Evolutionary conservation across 2,888 invertebrate species (phyloP), one percentile per base, ranked within the genome.

Genomic region (Protophormia terraenovae): DNA sequence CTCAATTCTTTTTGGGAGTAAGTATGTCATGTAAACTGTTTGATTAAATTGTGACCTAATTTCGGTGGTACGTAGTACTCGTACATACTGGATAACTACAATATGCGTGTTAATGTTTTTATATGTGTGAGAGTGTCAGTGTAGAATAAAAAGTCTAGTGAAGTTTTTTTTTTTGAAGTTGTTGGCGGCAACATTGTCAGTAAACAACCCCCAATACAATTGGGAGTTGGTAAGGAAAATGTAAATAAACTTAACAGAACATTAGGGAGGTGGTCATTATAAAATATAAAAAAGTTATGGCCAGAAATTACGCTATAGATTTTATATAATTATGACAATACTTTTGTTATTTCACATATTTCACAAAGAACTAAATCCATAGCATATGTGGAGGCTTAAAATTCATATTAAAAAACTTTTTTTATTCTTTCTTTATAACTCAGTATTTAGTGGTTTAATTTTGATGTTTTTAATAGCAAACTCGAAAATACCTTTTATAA

Each of bases 31-130:
- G n/a, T 8, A 24, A 32, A 16, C 22, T 58, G 27, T 84, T 80
- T 80, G 58, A 32, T 76, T 84, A 72, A 55, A 69, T 67, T 73
- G 73, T 78, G 84, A 81, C 84, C 84, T 47, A 84, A 81, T 81
- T 84, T 27, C 29, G 16, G 67, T 69, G 73, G 29, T 41, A n/a
- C n/a, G n/a, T n/a, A n/a, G n/a, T 41, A n/a, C 12, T 5, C 4
- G 55, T 78, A n/a, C n/a, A 29, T 35, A 73, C 55, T 41, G 12
- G 73, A 75, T 78, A 72, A 32, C 58, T 19, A 45, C 14, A 64
- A 16, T 27, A 29, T 32, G 66, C 32, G 45, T 66, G 32, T 45
- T 27, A 45, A 22, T 35, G 45, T 24, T 38, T 27, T n/a, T 75
- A 71, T 53, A 62, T 14, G 2, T 53, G 32, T 78, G 66, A 45